A percentile compares a stretch with the other conserved stretches of the same genome.
phyloP scores from a whole-genome alignment of 2,888 invertebrate species.

The Heliconius ismenius region DNA sequence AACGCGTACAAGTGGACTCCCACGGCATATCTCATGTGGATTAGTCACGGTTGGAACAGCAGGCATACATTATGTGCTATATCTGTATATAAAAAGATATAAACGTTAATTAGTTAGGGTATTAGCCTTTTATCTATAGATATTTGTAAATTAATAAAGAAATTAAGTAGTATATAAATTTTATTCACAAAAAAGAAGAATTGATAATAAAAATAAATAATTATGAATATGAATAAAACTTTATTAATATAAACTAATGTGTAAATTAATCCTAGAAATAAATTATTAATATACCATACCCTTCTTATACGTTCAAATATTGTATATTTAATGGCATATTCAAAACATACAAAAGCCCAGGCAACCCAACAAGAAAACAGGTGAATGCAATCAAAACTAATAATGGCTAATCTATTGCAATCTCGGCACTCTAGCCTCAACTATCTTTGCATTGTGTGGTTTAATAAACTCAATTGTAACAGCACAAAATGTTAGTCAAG shows the following conservation, averaged over 20 bases:
- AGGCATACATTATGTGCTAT: constrained; percentile 32
- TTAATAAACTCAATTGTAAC: constrained; percentile 45
- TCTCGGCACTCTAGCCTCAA: constrained; percentile 18
- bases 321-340: neutral
- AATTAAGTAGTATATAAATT: neutral
- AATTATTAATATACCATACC: no score
- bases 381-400: constrained; percentile 15
- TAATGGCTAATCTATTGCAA: constrained; percentile 18
- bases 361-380: neutral
- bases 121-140: no score
- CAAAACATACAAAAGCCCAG: neutral
- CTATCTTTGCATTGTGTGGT: constrained; percentile 37
- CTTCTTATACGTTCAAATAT: neutral
- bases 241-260: neutral
- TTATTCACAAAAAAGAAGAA: neutral
- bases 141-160: no score
- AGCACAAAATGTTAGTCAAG: constrained; percentile 67
- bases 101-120: constrained; percentile 17
- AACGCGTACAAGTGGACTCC: constrained; percentile 43
- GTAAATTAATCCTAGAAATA: no score
- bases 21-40: constrained; percentile 43
- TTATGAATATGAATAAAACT: no score
- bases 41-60: constrained; percentile 44
- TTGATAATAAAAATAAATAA: neutral
- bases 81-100: constrained; percentile 25